Conservation (phyloP, 1,140 invertebrate genomes). For the Cyphomyrmex costatus region DNA sequence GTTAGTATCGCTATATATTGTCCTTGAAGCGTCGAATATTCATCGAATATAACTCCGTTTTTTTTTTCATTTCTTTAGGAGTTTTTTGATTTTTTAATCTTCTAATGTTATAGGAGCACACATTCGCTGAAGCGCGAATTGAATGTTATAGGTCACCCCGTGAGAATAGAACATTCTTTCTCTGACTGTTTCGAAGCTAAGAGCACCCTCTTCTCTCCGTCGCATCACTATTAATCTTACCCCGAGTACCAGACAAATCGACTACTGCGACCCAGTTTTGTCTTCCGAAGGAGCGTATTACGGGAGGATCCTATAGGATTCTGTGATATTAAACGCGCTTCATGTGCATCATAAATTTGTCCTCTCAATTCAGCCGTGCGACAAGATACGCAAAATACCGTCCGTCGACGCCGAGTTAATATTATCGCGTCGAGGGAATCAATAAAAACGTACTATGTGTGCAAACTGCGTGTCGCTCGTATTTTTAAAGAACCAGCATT, state of each 20-base stretch:
- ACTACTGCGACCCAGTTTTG: slow-evolving; percentile 30
- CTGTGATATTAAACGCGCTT: slow-evolving; percentile 33
- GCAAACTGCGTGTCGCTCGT: not conserved
- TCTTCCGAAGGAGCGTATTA: slow-evolving; percentile 25
- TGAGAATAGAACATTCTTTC: slow-evolving; percentile 8
- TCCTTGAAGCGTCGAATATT: not conserved
- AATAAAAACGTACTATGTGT: not conserved
- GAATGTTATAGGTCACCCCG: slow-evolving; percentile 28
- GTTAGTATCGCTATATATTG: not conserved
- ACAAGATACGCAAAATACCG: slow-evolving; percentile 22
- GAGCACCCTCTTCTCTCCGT: not conserved
- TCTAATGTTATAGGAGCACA: not conserved
- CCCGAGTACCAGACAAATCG: slow-evolving; percentile 36
- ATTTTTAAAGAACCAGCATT: slow-evolving; percentile 18
- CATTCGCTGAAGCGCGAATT: not conserved
- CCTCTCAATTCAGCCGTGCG: not conserved
- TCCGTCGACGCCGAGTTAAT: not conserved
- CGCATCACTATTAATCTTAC: slow-evolving; percentile 43
- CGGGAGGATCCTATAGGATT: not conserved
- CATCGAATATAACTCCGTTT: not conserved
- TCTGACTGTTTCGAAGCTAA: slow-evolving; percentile 18
- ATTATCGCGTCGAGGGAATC: not conserved
- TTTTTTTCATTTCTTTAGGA: not conserved
- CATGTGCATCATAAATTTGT: slow-evolving; percentile 10
- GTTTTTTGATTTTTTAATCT: slow-evolving; percentile 39